Base-by-base conservation (phyloP, 2,888 invertebrate species). In the Tinea trinotella region DNA sequence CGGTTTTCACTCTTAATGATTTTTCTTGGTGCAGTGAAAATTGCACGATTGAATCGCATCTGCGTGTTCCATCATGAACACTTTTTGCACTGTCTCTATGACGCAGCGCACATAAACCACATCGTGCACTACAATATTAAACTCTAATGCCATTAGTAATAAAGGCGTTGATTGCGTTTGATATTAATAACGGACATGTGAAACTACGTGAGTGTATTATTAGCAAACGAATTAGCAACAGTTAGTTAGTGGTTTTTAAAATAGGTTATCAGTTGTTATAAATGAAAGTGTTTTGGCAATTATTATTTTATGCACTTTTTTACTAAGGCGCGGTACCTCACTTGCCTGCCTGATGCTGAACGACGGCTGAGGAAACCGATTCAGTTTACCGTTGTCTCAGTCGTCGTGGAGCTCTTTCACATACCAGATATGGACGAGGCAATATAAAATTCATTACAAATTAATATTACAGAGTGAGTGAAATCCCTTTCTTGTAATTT, bases 1-100 rank as follows among this genome's bases (percentile, higher is more conserved):
- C 74, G 66, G 72, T 77, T 83, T 83, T 83, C 83, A 77, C 83
- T 83, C 71, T 83, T 81, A 68, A 71, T 76, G 9, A 74, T 72
- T 72, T 75, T 76, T 76, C 80, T 36, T 75, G 68, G 71, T 65
- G 58, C 22, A 74, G 81, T 76, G 82, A 82, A 83, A 83, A 81
- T 74, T 67, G 68, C 67, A 61, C 13, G 53, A 54, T 54, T 54
- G 24, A 46, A 20, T 50, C 50, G 22, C 22, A 13, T 4, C 40
- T 19, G 46, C 46, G 46, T 46, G 22, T n/a, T 46, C 30, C 59
- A 57, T 59, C 59, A 20, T n/a, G 12, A 19, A 3, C 1, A 13
- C 22, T 20, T 24, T 24, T 50, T 50, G n/a, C n/a, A 9, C 10
- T 49, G 50, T 18, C 35, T 34, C 22, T 19, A 34, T 55, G 50